Conservation (phyloP, 2,888 invertebrate genomes). For the Caenorhabditis zanzibari region DNA sequence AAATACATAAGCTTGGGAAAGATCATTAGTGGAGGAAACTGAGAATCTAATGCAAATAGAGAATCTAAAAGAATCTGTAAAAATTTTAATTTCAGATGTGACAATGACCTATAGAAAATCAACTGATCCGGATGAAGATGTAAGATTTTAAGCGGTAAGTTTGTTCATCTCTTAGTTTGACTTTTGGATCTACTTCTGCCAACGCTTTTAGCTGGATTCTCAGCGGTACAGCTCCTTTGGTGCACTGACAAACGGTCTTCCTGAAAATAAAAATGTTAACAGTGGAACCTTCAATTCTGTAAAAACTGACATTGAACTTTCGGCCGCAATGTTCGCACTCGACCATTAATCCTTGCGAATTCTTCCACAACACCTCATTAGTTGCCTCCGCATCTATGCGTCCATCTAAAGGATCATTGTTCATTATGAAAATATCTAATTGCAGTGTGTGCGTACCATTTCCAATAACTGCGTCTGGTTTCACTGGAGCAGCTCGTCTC, state of each 20-base stretch:
- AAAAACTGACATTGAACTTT: slow-evolving; percentile 86
- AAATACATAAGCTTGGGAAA: not conserved
- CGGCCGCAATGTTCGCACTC: slow-evolving; percentile 88
- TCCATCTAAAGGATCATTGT: slow-evolving; percentile 68
- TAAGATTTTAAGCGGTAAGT: slow-evolving; percentile 26
- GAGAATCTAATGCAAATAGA: no score
- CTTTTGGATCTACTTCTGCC: slow-evolving; percentile 61
- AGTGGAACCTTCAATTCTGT: not conserved
- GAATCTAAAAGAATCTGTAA: no score
- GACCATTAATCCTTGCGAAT: slow-evolving; percentile 85
- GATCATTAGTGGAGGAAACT: not conserved
- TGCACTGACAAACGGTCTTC: slow-evolving; percentile 88
- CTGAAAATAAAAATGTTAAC: slow-evolving; percentile 31
- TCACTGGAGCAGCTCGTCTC: slow-evolving; percentile 86
- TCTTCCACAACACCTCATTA: slow-evolving; percentile 86
- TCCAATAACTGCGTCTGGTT: slow-evolving; percentile 85
- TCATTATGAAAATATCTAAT: slow-evolving; percentile 16
- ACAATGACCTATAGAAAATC: slow-evolving; percentile 44
- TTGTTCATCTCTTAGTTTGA: slow-evolving; percentile 50
- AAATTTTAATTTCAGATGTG: slow-evolving; percentile 62
- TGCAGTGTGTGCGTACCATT: slow-evolving; percentile 59
- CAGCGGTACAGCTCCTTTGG: slow-evolving; percentile 86
- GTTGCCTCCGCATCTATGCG: slow-evolving; percentile 82
- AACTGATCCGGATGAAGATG: slow-evolving; percentile 52
- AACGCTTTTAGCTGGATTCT: slow-evolving; percentile 78